Evolutionary conservation across 1,140 invertebrate genomes (phyloP), one percentile per base, ranked within the genome.

Genomic region (Cotesia glomerata): DNA sequence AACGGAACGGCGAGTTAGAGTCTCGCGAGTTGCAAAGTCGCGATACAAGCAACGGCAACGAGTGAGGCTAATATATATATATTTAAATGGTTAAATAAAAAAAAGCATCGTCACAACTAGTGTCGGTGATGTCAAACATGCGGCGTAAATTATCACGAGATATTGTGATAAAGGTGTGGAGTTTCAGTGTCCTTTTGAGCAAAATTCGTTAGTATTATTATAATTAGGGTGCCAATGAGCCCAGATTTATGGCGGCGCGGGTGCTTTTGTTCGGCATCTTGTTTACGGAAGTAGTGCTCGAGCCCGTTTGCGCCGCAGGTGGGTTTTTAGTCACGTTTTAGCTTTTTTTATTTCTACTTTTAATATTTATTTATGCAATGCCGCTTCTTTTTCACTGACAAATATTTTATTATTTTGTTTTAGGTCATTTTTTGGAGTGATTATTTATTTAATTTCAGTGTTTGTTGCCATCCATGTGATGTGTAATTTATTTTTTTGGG

Each of bases 161-260:
- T n/a, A 16, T 36, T 63, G 45, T 64, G 65, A 70, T 72, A 49
- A 69, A 61, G 59, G 63, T 74, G 56, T 64, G 58, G 62, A 59
- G 61, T 72, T 58, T 45, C 5, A 45, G 71, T 61, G 69, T 71
- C 59, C 58, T 45, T 2, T 45, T 63, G 69, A 68, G 59, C 62
- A 65, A 52, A 70, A 70, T 74, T 74, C 52, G 14, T 70, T 72
- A 73, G 74, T 77, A 77, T 67, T 34, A 26, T 67, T 59, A 65
- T 65, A 64, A 56, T 65, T 56, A 76, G 63, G 71, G 68, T 67
- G 79, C 84, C 80, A 79, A 86, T 85, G 82, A 86, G 79, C 78
- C 76, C 77, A 76, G 77, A 87, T 86, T 84, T 86, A 87, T 87
- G 86, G 86, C 86, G 85, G 84, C 84, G 80, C 84, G 86, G 81